Percentiles rank a stretch among this genome's conserved stretches.
phyloP scores from a whole-genome alignment of 2,888 invertebrate genomes.

The Synanthedon myopaeformis region DNA sequence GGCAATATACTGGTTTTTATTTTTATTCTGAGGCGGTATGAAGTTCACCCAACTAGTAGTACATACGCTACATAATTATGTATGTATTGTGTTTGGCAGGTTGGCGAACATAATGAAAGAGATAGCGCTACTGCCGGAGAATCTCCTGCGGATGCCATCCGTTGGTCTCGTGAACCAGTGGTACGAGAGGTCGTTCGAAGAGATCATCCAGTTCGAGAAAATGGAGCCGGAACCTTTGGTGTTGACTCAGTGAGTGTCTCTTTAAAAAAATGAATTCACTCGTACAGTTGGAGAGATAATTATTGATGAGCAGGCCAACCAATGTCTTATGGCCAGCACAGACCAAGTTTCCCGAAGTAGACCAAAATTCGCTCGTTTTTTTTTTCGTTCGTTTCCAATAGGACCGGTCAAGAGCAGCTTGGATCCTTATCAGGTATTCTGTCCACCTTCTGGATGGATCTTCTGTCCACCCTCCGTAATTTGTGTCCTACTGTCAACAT shows the following conservation, averaged over 20 bases:
- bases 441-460: too few relatives aligned
- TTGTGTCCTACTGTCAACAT: too few relatives aligned
- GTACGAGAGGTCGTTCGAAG: constrained; percentile 95
- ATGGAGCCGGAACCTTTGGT: constrained; percentile 76
- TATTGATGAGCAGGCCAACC: neutral
- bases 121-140: constrained; percentile 94
- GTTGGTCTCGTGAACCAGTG: constrained; percentile 93
- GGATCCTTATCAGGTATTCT: too few relatives aligned
- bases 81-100: constrained; percentile 22
- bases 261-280: neutral
- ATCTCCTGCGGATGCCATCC: constrained; percentile 92
- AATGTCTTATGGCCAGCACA: too few relatives aligned
- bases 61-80: neutral
- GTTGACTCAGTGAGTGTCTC: constrained; percentile 1
- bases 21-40: neutral
- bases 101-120: constrained; percentile 99
- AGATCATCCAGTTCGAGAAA: constrained; percentile 94
- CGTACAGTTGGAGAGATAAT: neutral
- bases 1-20: neutral
- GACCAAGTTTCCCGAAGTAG: too few relatives aligned
- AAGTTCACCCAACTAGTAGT: too few relatives aligned
- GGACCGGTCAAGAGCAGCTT: too few relatives aligned
- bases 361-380: too few relatives aligned
- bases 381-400: too few relatives aligned
- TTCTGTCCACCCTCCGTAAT: too few relatives aligned